phyloP scores from a whole-genome alignment of 2,888 invertebrate species.

The Teleogryllus oceanicus region DNA sequence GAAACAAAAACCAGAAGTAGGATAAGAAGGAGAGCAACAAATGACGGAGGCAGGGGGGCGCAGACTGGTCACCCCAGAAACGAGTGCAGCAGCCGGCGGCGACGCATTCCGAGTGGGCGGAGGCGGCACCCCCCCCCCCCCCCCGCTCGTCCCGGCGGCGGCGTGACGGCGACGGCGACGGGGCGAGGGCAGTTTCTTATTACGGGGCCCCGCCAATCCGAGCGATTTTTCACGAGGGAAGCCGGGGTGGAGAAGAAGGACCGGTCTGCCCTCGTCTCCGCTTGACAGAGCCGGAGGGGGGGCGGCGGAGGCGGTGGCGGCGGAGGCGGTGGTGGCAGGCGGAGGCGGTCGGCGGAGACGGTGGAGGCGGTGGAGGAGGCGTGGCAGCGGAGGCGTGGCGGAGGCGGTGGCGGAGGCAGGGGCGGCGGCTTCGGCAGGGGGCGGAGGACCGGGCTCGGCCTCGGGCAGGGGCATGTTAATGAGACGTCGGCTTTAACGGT shows the following conservation, averaged over 20 bases:
- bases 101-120: no score
- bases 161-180: no score
- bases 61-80: no score
- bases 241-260: background rate
- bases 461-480: background rate
- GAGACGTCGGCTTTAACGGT: constrained; percentile 1
- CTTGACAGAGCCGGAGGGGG: background rate
- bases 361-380: background rate
- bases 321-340: background rate
- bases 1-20: no score
- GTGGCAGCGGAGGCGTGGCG: background rate
- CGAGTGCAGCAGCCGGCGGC: no score
- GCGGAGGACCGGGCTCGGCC: background rate
- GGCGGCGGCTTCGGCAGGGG: background rate
- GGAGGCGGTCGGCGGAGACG: background rate
- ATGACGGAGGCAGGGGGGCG: no score
- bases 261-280: constrained; percentile 4
- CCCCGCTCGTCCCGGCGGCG: no score
- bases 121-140: no score
- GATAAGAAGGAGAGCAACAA: no score
- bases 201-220: background rate
- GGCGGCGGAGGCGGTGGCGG: background rate
- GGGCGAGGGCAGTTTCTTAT: background rate
- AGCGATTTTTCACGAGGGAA: background rate
- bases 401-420: background rate